Base-by-base conservation (phyloP, 2,797 vertebrate genomes). In the Buphagus erythrorhynchus region DNA sequence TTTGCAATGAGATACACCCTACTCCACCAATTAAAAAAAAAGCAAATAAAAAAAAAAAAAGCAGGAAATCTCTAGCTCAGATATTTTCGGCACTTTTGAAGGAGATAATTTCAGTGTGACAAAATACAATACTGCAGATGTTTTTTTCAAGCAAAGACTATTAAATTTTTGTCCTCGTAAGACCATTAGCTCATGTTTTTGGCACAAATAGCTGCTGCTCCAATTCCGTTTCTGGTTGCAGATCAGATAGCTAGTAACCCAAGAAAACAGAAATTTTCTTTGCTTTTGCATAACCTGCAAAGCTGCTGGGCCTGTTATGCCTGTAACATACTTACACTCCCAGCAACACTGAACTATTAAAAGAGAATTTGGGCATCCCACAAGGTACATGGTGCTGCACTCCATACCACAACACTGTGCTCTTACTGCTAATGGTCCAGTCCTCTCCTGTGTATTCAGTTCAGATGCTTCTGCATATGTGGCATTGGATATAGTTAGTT, bases 371-470 rank as follows among this genome's bases (percentile, higher is more conserved):
- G 14, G 7, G 9, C 38, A 62, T 17, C 28, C 26, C 57, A 54
- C 2, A 2, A 11, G 3, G 35, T 35, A 54, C 6, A 3, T 7
- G 7, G 10, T 62, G 16, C 3, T 55, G 33, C 22, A 42, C 16
- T 24, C 29, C 12, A 52, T 15, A 71, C 11, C 20, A 48, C 0
- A 0, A 63, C 5, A 13, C 6, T 5, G 4, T 57, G 46, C 19
- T 77, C 38, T 59, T 20, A 59, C 14, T 29, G 3, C 10, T 28
- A 9, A 31, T 38, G 16, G 29, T 57, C 49, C 38, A 40, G 20
- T 20, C 5, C 22, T 67, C 48, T 75, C 45, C 10, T 19, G 12
- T 7, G 5, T n/a, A 48, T 12, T 48, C 22, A 33, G 31, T 45
- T 67, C 31, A 57, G 31, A 59, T 40, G 25, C 20, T 29, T 38